Evolutionary conservation across 53 echinoderm and acorn worm species (phyloP).

Genomic region (Henricia sp.): DNA sequence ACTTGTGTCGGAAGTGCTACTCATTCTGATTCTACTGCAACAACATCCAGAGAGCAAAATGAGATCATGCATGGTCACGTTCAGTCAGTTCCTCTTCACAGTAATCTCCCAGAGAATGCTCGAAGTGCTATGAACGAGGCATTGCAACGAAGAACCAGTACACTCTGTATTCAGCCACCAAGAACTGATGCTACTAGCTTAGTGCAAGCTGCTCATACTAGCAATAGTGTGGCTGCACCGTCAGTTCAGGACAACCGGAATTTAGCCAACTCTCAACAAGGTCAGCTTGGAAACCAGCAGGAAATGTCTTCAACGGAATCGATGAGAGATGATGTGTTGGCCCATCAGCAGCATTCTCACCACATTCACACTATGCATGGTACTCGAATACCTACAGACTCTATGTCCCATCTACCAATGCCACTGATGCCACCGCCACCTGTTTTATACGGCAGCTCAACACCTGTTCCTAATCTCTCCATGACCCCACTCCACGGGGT

Average conservation of each 20-base stretch:
- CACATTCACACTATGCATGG: constrained; percentile 37
- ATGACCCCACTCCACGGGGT: constrained; percentile 70
- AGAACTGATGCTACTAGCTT: constrained; percentile 19
- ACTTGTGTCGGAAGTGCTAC: constrained; percentile 8
- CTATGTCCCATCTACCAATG: constrained; percentile 62
- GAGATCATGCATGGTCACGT: constrained; percentile 35
- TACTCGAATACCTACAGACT: constrained; percentile 45
- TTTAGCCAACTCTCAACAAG: constrained; percentile 1
- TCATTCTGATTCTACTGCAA: constrained; percentile 4
- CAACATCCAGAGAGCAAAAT: constrained; percentile 18
- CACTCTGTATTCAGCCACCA: constrained; percentile 4
- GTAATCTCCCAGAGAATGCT: constrained; percentile 68
- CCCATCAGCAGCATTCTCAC: constrained; percentile 32
- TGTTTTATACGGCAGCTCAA: constrained; percentile 76
- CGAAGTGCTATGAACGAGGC: constrained; percentile 64
- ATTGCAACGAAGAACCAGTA: constrained; percentile 46
- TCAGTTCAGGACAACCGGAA: constrained; percentile 8
- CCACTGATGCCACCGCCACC: constrained; percentile 77
- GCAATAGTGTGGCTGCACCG: constrained; percentile 15
- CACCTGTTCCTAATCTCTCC: constrained; percentile 60
- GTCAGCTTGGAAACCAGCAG: background rate
- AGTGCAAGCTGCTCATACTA: constrained; percentile 1
- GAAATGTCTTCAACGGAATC: background rate
- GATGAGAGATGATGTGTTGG: background rate
- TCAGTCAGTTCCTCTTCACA: constrained; percentile 93